Evolutionary conservation across 2,797 vertebrate species (phyloP).

Genomic region (Kryptopterus vitreolus): DNA sequence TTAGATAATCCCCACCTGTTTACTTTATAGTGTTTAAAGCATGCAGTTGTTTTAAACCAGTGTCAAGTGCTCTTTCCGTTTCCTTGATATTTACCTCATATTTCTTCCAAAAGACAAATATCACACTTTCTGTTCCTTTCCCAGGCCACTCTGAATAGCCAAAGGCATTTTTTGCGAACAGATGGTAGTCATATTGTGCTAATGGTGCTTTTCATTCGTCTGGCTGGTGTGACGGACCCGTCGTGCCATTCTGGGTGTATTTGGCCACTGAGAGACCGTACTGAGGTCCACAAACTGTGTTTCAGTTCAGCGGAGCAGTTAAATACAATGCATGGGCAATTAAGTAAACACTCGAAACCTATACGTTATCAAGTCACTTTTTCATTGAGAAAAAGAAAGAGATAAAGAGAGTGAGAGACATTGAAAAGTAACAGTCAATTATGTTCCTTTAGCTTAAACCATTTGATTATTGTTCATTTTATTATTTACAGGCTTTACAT

Average conservation of each 20-base stretch:
- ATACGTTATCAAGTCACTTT: neutral
- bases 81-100: neutral
- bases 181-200: neutral
- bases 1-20: neutral
- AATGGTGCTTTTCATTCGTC: neutral
- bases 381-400: neutral
- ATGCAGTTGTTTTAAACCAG: neutral
- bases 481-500: no score
- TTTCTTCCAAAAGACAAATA: neutral
- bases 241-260: neutral
- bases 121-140: neutral
- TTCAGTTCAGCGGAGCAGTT: constrained; percentile 4
- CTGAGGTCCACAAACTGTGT: neutral
- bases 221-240: neutral
- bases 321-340: constrained; percentile 2
- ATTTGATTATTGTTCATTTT: no score
- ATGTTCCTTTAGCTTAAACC: neutral
- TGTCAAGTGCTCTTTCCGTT: neutral
- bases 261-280: neutral
- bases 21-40: neutral
- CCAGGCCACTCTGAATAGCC: neutral
- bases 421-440: neutral
- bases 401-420: neutral
- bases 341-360: neutral
- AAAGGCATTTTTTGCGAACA: constrained; percentile 3